Evolutionary conservation across 1,140 invertebrate species (phyloP), one percentile per base, ranked within the genome.

Genomic region (Mizuhopecten yessoensis): DNA sequence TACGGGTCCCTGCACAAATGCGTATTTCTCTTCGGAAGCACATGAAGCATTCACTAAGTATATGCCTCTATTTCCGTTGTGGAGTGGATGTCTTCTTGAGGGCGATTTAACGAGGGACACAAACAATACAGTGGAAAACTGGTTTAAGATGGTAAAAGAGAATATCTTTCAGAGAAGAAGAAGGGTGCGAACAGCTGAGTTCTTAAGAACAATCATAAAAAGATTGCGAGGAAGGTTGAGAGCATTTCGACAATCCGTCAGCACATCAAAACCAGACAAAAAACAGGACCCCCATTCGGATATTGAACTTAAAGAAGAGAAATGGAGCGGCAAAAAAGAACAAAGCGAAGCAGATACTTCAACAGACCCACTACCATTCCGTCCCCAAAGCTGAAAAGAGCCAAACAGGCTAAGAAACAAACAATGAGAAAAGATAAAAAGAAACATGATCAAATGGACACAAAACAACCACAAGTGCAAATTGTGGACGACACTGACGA

Each of bases 221-320:
- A 33, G 34, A 5, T 34, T 89, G 29, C 29, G 33, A 45, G 88
- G 88, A 13, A n/a, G 88, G 34, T 57, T 89, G 1, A 89, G 57
- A 36, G 39, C 1, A 17, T 57, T 89, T 33, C 34, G 5, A n/a
- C 17, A 57, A 57, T 29, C 33, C 17, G 39, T 57, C 13, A 33
- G 11, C 2, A 15, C 13, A 5, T 23, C 23, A 87, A 45, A 23
- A 11, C 36, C 36, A 34, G 57, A 20, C 7, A 89, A 33, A 33
- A 89, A 57, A 57, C 20, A 42, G 39, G 34, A 49, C 11, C 3
- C 7, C 9, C 29, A n/a, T 57, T 9, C 45, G 33, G 57, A 89
- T 23, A 57, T 89, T 89, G 88, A 89, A 49, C 33, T 89, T 17
- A 36, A 88, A 33, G 88, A 89, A 57, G 88, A 89, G 57, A 33